Base-by-base conservation (phyloP, 2,888 invertebrate genomes). In the Aelia acuminata region DNA sequence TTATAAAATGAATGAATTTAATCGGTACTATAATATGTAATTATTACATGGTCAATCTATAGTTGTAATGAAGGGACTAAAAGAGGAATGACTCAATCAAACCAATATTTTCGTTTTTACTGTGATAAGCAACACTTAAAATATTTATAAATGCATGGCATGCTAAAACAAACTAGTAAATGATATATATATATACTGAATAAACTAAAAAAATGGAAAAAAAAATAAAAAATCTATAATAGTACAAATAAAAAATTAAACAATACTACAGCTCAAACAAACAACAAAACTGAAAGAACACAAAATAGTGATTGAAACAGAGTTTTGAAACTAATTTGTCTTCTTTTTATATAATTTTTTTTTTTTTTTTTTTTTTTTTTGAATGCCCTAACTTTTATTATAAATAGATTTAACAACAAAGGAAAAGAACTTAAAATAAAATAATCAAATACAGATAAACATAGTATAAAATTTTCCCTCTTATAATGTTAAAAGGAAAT, bases 351-450 rank as follows among this genome's bases (percentile, higher is more conserved):
- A n/a, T 80, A 43, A n/a, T 80, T 18, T 80, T 80, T 80, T 75
- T 75, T 39, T 75, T 75, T 75, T 31, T 39, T 43, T 39, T 75
- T 39, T 80, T 80, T 80, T 84, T 84, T 84, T 84, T 80, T 53
- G 75, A 75, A 87, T 87, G 87, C 87, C 87, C 84, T 87, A 87
- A 87, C 57, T 89, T 89, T 89, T 90, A 90, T 88, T 86, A 90
- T 89, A 90, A 90, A 90, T 90, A 90, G 90, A 90, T 89, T 89
- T 90, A 90, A 90, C 90, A 90, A 90, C 90, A 90, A 90, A 90
- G 90, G 89, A 80, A 90, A 88, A 89, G 90, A 90, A 90, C 90
- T 90, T 89, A 90, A 90, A 87, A 90, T 90, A 90, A 90, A 90
- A 90, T 90, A 89, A 89, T 90, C 89, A 89, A 89, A 90, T 89